A percentile compares a stretch with the other conserved stretches of the same genome.
phyloP scores from a whole-genome alignment of 2,797 vertebrate species.

The Chromis chromis region DNA sequence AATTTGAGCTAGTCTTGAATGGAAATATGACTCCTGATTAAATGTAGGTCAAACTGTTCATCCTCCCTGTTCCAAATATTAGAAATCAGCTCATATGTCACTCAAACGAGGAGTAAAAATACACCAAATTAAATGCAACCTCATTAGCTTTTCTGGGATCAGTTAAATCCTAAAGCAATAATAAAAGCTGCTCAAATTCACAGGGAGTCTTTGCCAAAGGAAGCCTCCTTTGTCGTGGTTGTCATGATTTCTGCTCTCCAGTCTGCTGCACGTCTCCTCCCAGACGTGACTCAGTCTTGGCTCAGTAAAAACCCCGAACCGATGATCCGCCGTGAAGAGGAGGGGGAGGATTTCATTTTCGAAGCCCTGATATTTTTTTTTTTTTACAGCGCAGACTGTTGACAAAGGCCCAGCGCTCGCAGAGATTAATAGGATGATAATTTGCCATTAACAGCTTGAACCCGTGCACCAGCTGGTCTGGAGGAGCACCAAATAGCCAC shows the following conservation, averaged over 20 bases:
- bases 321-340: not conserved
- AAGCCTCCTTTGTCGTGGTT: not conserved
- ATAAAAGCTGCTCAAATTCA: not conserved
- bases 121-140: too few relatives aligned
- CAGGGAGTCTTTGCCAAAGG: too few relatives aligned
- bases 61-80: too few relatives aligned
- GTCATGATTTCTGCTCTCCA: not conserved
- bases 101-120: not conserved
- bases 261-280: constrained; percentile 1
- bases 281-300: not conserved
- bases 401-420: constrained; percentile 40
- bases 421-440: constrained; percentile 62
- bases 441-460: constrained; percentile 68
- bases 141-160: too few relatives aligned
- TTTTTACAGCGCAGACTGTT: constrained; percentile 28
- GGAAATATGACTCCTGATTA: too few relatives aligned
- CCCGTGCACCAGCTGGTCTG: constrained; percentile 63
- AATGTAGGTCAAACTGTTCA: too few relatives aligned
- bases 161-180: not conserved
- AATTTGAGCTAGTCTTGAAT: not conserved
- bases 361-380: constrained; percentile 17
- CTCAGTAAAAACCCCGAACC: not conserved
- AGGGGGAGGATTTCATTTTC: not conserved
- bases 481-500: constrained; percentile 60
- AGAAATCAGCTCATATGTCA: too few relatives aligned